Evolutionary conservation across 2,797 vertebrate genomes (phyloP).

Genomic region (Sarcophilus harrisii): DNA sequence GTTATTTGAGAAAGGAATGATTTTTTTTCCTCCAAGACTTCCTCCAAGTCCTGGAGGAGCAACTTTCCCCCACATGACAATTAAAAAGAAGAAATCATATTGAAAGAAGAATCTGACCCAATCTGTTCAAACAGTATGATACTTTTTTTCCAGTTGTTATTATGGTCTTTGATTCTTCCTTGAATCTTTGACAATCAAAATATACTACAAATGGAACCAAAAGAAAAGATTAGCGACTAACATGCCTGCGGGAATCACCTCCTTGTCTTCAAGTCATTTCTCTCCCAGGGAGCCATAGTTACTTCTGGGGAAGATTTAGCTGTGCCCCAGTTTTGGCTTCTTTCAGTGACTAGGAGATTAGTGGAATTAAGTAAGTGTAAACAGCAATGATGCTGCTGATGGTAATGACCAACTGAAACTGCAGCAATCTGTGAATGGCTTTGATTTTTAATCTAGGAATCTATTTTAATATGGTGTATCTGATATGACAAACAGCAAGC

Average conservation of each 20-base stretch:
- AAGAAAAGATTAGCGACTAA: neutral
- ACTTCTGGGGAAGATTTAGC: neutral
- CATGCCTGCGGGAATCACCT: neutral
- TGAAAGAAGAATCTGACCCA: neutral
- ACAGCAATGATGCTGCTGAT: neutral
- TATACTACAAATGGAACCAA: neutral
- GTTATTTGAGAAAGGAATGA: neutral
- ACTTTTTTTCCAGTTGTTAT: neutral
- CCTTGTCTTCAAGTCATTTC: neutral
- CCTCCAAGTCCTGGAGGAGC: neutral
- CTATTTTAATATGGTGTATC: neutral
- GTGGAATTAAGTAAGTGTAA: neutral
- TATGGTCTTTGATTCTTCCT: neutral
- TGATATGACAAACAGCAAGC: neutral
- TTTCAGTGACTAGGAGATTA: neutral
- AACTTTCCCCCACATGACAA: neutral
- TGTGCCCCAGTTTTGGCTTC: neutral
- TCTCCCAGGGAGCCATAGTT: neutral
- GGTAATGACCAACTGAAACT: neutral
- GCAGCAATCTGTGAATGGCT: neutral
- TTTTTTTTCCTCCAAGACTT: neutral
- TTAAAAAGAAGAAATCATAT: neutral
- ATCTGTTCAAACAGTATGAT: neutral
- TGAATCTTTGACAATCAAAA: neutral
- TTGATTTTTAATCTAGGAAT: neutral